Evolutionary conservation across 2,113 vertebrate species (phyloP), one percentile per base, ranked within the genome.

Genomic region (Numida meleagris): DNA sequence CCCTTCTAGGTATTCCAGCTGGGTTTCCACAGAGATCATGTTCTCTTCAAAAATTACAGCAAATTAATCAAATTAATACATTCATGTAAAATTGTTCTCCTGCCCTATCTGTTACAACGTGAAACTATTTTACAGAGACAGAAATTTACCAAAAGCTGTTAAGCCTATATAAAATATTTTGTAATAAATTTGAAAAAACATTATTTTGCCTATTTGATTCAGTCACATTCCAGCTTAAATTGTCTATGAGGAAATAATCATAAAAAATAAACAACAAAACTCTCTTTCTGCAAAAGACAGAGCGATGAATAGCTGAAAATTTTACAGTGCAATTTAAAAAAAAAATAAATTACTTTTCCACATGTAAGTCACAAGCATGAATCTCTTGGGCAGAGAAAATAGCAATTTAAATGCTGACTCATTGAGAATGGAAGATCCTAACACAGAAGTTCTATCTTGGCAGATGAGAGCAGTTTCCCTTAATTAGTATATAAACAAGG

Each of bases 41-140:
- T 82, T 85, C 57, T 82, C n/a, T 73, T 50, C 33, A 62, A 61
- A 86, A 92, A 95, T 90, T 88, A 67, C 4, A 73, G 42, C 33
- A 48, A 79, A 81, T 85, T 84, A 87, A 94, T 76, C 85, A 68
- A 94, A 62, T 38, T 89, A 72, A 27, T 83, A 82, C 65, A 65
- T 72, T 68, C 5, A 92, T 6, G 63, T 27, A 82, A 33, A 77
- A 77, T 7, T 78, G 40, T 65, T 61, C 33, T n/a, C 19, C 48
- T 89, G 14, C 25, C 12, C 29, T 86, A 48, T 87, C 78, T 75
- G 43, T 93, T 93, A 61, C 23, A 72, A 79, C 65, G 45, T 86
- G 48, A 84, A 75, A 31, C 34, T 79, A 61, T 89, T 66, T 91
- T 70, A 70, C 17, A 46, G n/a, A 53, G 42, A 63, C 18, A 63